These are phyloP conservation scores for Tachysurus fulvidraco DNA, from an alignment of 2,113 vertebrate genomes.

Conservation along the genomic window DNA sequence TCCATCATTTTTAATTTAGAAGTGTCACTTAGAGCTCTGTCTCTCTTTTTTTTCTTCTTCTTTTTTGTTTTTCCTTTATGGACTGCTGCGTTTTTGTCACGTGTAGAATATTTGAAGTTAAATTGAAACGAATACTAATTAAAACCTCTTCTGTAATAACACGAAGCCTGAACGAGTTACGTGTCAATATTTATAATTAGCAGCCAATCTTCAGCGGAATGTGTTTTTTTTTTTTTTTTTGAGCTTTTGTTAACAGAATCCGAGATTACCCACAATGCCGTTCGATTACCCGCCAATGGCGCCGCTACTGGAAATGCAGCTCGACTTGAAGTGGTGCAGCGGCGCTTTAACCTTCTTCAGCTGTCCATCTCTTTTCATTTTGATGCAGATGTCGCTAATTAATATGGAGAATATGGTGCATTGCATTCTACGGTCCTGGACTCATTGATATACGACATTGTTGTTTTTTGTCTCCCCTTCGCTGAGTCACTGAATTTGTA, in stretches of 20 bases:
- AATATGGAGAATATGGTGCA: not conserved
- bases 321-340: not conserved
- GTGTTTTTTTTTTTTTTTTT: not conserved
- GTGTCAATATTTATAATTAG: constrained; percentile 12
- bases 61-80: constrained; percentile 10
- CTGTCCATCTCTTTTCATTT: not conserved
- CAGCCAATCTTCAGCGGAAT: not conserved
- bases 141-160: not conserved
- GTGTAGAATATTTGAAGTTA: not conserved
- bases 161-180: not conserved
- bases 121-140: constrained; percentile 11
- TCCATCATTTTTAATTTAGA: constrained; percentile 17
- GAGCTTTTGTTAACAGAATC: not conserved
- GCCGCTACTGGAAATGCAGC: not conserved
- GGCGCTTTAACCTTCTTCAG: not conserved
- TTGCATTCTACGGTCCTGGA: not conserved
- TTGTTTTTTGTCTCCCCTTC: no score
- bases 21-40: constrained; percentile 3
- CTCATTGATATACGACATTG: not conserved
- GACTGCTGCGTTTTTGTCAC: constrained; percentile 7
- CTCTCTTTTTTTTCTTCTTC: not conserved
- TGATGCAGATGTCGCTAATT: not conserved
- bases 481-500: no score
- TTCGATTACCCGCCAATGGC: not conserved
- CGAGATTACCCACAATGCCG: not conserved